Base-by-base conservation (phyloP, 1,140 invertebrate species). In the Antheraea mylitta region DNA sequence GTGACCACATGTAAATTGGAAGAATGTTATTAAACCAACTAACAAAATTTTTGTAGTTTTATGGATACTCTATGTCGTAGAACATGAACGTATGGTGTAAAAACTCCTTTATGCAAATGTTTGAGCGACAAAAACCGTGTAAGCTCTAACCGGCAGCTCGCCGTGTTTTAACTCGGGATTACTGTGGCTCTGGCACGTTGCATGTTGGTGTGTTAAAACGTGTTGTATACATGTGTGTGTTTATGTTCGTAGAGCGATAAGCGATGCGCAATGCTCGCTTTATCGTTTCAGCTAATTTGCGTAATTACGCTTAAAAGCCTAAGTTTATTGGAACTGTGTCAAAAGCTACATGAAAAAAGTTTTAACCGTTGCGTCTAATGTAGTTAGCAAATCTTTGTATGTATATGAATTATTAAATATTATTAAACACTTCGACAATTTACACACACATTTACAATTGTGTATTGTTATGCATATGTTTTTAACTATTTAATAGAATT, bases 121-220 rank as follows among this genome's bases (percentile, higher is more conserved):
- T 6, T 63, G 45, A n/a, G 18, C 61, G 61, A 37, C 30, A 63
- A 62, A 62, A 62, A 62, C 18, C 60, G 60, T 62, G 22, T 62
- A 62, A 62, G 36, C 45, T 36, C 60, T 37, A 36, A 30, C 22
- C 60, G 36, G 60, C 36, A 36, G 60, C 60, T 62, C 13, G 36
- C 11, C n/a, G 13, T 62, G 60, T 62, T 30, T 62, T 62, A 62
- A 62, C 13, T 48, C 45, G 60, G 60, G 60, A 62, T 62, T 62
- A 62, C 60, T 36, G 45, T 10, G 45, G 45, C 45, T 48, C 45
- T 48, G 45, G 45, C 11, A 48, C 45, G 45, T 48, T 7, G 45
- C 45, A 48, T 11, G 45, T 48, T 13, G 45, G 45, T 48, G 13
- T 6, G 45, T 48, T 48, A 48, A 48, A 48, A 3, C 45, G 7